Evolutionary conservation across 2,888 invertebrate species (phyloP), one percentile per base, ranked within the genome.

Genomic region (Cataglyphis albicans): DNA sequence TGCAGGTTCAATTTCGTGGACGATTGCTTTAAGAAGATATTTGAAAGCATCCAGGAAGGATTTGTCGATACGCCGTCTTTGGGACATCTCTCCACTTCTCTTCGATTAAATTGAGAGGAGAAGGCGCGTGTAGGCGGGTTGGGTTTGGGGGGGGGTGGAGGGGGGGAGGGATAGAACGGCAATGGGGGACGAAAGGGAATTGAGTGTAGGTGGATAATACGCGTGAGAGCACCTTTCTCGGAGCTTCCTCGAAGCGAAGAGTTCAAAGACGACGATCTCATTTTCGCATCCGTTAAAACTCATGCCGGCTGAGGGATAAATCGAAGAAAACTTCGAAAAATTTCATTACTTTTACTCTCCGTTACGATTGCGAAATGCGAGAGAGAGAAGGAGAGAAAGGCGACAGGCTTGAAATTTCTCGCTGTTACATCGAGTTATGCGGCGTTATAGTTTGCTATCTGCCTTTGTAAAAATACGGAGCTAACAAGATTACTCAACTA

Each of bases 101-200:
- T 67, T 78, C 72, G 78, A 84, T 84, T 84, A 84, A 84, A 83
- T 83, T 67, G 82, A 75, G 70, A 63, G 68, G 44, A 59, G 74
- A 65, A 82, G 75, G 59, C 29, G 76, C 65, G 55, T 65, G 65
- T 38, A 65, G 32, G 65, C 12, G 25, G 38, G 35, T 15, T 18
- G 25, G 21, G n/a, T 29, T 29, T n/a, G 25, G 35, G 21, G n/a
- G 12, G n/a, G 29, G 3, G 29, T 18, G 35, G 21, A 10, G 12
- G n/a, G 29, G 25, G 35, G 21, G n/a, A 6, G 25, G 29, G 35
- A 3, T 10, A n/a, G 9, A 52, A n/a, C 1, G 5, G 52, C 25
- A 25, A 10, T 52, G 41, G n/a, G 6, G 44, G 3, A 21, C 29
- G 57, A 68, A 57, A 35, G 76, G 70, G 70, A 29, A 55, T 68